These are phyloP conservation scores for Eupithecia subumbrata DNA, from an alignment of 2,888 invertebrate genomes.

Conservation along the genomic window DNA sequence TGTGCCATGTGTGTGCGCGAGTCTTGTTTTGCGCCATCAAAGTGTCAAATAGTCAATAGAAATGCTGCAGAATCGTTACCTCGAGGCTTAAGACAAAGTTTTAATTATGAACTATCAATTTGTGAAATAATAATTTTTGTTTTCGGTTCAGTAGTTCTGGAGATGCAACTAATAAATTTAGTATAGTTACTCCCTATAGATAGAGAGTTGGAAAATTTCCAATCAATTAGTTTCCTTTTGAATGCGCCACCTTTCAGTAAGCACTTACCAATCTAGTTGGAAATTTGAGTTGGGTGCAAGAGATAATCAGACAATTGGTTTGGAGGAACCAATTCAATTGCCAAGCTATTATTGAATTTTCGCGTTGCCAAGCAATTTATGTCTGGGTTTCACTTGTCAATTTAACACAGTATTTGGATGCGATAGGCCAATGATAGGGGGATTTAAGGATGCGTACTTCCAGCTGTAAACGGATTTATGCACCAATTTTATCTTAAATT, in stretches of 20 bases:
- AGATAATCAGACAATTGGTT: not conserved
- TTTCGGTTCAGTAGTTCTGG: not conserved
- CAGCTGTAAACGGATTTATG: not conserved
- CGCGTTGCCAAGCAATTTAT: not conserved
- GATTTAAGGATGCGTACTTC: not conserved
- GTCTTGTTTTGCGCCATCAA: too few relatives aligned
- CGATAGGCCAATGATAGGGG: not conserved
- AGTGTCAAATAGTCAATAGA: too few relatives aligned
- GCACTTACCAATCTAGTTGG: slow-evolving; percentile 1
- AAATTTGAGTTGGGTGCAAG: slow-evolving; percentile 3
- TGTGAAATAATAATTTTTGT: not conserved
- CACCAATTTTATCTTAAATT: not conserved
- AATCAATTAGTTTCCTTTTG: not conserved
- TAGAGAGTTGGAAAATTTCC: not conserved
- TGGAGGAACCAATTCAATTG: not conserved
- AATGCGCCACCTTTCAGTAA: not conserved
- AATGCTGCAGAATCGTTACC: too few relatives aligned
- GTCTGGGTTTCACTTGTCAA: not conserved
- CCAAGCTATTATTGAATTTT: not conserved
- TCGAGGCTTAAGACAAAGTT: not conserved
- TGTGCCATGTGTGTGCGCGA: too few relatives aligned
- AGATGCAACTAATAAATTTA: not conserved
- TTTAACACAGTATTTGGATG: not conserved
- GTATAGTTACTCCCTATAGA: not conserved
- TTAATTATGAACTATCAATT: not conserved